A percentile compares a stretch with the other conserved stretches of the same genome.
Conservation (phyloP, 2,888 invertebrate genomes). For the Andrena minutula region DNA sequence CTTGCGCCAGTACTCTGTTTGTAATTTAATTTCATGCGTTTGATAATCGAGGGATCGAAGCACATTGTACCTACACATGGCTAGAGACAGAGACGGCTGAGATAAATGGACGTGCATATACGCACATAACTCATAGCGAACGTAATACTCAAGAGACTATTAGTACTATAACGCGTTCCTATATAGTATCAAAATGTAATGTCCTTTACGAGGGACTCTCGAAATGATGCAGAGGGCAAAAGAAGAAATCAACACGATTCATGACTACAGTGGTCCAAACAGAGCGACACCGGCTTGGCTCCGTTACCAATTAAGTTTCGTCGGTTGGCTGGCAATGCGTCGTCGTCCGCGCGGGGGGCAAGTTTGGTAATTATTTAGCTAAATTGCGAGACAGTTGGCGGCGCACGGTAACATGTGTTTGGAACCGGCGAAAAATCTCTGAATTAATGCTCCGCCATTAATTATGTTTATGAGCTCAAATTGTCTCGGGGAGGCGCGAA, state of each 20-base stretch:
- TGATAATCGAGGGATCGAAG: background rate
- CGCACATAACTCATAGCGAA: too few relatives aligned
- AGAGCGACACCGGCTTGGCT: slow-evolving; percentile 35
- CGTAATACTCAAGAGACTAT: too few relatives aligned
- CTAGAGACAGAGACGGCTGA: background rate
- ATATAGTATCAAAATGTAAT: too few relatives aligned
- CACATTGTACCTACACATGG: background rate
- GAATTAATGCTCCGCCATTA: slow-evolving; percentile 83
- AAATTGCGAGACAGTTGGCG: slow-evolving; percentile 83
- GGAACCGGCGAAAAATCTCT: slow-evolving; percentile 80
- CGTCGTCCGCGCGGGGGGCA: slow-evolving; percentile 66
- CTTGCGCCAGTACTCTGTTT: background rate
- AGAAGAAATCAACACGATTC: too few relatives aligned
- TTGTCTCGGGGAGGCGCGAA: slow-evolving; percentile 77
- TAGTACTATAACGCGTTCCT: too few relatives aligned
- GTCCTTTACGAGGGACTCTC: too few relatives aligned
- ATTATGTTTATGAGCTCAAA: slow-evolving; percentile 84
- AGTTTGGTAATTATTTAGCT: slow-evolving; percentile 84
- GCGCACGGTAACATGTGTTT: slow-evolving; percentile 80
- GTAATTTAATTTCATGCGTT: background rate
- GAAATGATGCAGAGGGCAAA: too few relatives aligned
- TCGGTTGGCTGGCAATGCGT: slow-evolving; percentile 65
- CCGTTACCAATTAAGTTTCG: slow-evolving; percentile 64
- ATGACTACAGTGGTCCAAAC: slow-evolving; percentile 2
- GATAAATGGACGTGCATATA: too few relatives aligned